These are phyloP conservation scores for Sylvietta virens DNA, from an alignment of 2,113 vertebrate species.

Conservation along the genomic window DNA sequence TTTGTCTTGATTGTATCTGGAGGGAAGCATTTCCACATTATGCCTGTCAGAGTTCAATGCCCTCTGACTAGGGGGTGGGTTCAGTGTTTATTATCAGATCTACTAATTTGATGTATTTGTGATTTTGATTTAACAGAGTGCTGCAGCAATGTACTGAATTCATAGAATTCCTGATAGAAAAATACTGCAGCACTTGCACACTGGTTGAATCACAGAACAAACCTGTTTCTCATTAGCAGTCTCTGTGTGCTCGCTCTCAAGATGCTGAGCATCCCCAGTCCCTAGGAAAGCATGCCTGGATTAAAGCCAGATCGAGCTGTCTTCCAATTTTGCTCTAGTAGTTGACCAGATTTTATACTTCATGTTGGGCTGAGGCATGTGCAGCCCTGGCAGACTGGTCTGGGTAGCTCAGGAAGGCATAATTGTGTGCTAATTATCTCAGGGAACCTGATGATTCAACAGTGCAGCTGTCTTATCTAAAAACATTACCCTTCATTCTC, in stretches of 20 bases:
- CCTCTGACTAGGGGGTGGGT: background rate
- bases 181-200: background rate
- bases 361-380: background rate
- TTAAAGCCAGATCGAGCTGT: background rate
- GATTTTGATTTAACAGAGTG: background rate
- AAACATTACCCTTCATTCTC: background rate
- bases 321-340: background rate
- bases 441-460: background rate
- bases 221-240: rapidly evolving
- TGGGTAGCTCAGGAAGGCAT: background rate
- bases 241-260: background rate
- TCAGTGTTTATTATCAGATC: background rate
- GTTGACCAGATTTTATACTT: background rate
- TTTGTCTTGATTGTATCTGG: background rate
- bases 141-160: background rate
- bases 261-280: background rate
- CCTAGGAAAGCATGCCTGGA: background rate
- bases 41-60: background rate
- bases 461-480: background rate
- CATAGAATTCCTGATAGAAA: background rate
- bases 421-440: background rate
- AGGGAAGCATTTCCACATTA: background rate
- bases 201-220: background rate
- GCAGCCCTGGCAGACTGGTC: background rate
- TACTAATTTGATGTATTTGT: background rate